Percentiles rank a stretch among this genome's conserved stretches.
Evolutionary conservation across 2,888 invertebrate species (phyloP).

Genomic region (Troides oblongomaculatus): DNA sequence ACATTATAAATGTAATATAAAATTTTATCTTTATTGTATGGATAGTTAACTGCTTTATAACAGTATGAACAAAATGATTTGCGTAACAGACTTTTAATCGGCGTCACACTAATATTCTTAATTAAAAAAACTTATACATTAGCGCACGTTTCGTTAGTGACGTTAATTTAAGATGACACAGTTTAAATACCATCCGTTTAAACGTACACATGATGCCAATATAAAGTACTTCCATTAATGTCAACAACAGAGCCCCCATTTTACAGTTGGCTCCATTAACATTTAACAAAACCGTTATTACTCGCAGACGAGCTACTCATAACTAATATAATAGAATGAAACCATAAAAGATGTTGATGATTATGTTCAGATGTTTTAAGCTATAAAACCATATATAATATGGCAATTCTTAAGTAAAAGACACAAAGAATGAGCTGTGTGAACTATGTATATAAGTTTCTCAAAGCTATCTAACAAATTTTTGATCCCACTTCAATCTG

Average conservation of each 20-base stretch:
- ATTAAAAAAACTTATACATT: neutral
- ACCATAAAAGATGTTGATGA: neutral
- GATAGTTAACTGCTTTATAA: neutral
- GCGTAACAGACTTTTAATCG: neutral
- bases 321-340: neutral
- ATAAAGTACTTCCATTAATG: conserved; percentile 17
- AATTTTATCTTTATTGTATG: neutral
- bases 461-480: neutral
- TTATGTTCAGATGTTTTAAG: neutral
- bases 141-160: neutral
- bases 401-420: too few species aligned
- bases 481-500: too few species aligned
- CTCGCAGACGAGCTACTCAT: neutral
- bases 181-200: conserved; percentile 22
- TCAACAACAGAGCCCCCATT: conserved; percentile 14
- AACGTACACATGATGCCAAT: conserved; percentile 19
- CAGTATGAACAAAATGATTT: neutral
- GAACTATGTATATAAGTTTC: neutral
- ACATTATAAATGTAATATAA: neutral
- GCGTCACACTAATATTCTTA: neutral
- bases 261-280: conserved; percentile 14
- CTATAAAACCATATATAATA: neutral
- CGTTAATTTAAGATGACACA: conserved; percentile 18
- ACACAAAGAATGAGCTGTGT: neutral
- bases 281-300: conserved; percentile 16